Evolutionary conservation across 2,888 invertebrate genomes (phyloP).

Genomic region (Tridacna crocea): DNA sequence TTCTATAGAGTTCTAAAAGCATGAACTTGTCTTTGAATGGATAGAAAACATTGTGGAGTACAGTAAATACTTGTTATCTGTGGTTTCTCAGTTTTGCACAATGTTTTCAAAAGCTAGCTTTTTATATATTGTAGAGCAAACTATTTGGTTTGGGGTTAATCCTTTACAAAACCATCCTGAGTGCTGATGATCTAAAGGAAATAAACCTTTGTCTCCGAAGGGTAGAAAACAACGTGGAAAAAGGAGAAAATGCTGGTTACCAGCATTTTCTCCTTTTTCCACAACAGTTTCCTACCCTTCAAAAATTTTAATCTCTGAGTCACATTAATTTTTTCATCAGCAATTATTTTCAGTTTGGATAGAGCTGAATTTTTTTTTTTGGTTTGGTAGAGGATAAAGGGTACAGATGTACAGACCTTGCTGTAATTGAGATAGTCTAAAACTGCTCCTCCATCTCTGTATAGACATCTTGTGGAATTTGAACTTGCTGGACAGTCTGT

Average conservation of each 20-base stretch:
- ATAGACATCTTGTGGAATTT: constrained; percentile 40
- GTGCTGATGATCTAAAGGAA: too few species aligned
- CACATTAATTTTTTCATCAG: too few species aligned
- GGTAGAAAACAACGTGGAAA: not conserved
- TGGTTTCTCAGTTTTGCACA: too few species aligned
- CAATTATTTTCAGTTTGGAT: too few species aligned
- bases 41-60: too few species aligned
- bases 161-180: not conserved
- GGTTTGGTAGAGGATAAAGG: not conserved
- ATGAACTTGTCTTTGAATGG: not conserved
- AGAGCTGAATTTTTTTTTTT: not conserved
- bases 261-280: not conserved
- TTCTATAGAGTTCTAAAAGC: too few species aligned
- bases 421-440: constrained; percentile 65
- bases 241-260: not conserved
- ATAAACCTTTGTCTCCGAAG: not conserved
- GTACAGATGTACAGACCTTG: constrained; percentile 49
- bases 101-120: too few species aligned
- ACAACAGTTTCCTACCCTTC: not conserved
- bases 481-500: constrained; percentile 6
- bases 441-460: constrained; percentile 59
- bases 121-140: too few species aligned
- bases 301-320: not conserved
- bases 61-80: too few species aligned
- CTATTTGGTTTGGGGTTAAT: too few species aligned